Evolutionary conservation across 2,888 invertebrate species (phyloP).

Genomic region (Pandemis cinnamomeana): DNA sequence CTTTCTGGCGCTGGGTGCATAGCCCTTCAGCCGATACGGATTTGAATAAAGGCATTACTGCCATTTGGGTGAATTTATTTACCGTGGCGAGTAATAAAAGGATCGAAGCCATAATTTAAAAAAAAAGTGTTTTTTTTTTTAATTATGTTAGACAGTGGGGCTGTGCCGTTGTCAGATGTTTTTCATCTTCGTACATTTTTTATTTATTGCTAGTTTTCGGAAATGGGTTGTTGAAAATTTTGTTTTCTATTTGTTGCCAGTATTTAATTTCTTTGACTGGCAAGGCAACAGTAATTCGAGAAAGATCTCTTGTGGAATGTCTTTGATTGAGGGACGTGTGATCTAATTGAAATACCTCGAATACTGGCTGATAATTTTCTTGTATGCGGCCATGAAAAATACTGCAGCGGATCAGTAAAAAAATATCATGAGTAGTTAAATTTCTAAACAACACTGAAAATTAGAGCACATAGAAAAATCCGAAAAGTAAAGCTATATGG

Average conservation of each 20-base stretch:
- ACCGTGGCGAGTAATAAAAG: too few relatives aligned
- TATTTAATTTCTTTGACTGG: constrained; percentile 7
- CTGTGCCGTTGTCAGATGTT: too few relatives aligned
- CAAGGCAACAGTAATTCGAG: constrained; percentile 17
- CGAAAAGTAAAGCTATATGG: too few relatives aligned
- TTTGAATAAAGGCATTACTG: background rate
- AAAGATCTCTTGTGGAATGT: constrained; percentile 47
- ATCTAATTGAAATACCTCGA: constrained; percentile 58
- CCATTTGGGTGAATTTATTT: background rate
- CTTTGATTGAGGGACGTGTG: constrained; percentile 57
- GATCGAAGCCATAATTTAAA: background rate
- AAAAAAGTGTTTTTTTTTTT: background rate
- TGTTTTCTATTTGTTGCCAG: background rate
- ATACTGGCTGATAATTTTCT: constrained; percentile 36
- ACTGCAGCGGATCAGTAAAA: background rate
- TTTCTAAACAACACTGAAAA: too few relatives aligned
- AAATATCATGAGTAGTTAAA: too few relatives aligned
- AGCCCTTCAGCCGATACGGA: too few relatives aligned
- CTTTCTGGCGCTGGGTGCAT: too few relatives aligned
- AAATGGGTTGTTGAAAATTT: background rate
- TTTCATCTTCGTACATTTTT: too few relatives aligned
- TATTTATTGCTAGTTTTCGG: too few relatives aligned
- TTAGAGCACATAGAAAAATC: too few relatives aligned
- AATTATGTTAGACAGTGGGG: too few relatives aligned
- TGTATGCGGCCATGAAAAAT: constrained; percentile 26